These are phyloP conservation scores for Spongia lamella DNA, from an alignment of 37 sponge, comb jelly and placozoan genomes.

Conservation along the genomic window DNA sequence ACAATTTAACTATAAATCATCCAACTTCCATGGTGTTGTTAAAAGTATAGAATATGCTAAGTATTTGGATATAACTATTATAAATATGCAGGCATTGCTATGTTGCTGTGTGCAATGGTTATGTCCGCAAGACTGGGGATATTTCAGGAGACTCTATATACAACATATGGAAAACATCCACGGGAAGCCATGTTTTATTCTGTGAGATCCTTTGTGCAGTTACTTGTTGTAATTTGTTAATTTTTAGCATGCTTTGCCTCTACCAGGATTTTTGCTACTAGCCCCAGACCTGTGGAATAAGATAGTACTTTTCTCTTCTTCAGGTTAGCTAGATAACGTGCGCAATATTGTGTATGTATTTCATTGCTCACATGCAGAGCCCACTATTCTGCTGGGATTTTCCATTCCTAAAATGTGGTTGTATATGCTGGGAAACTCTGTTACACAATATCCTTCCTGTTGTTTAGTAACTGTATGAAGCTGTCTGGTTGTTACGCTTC, in stretches of 20 bases:
- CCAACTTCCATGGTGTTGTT: too few species aligned
- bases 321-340: slow-evolving; percentile 34
- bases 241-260: slow-evolving; percentile 62
- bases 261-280: slow-evolving; percentile 82
- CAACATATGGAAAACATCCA: slow-evolving; percentile 82
- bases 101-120: slow-evolving; percentile 70
- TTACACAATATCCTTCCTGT: slow-evolving; percentile 71
- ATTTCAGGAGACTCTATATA: slow-evolving; percentile 76
- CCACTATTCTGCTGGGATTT: slow-evolving; percentile 22
- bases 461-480: not conserved
- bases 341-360: not conserved
- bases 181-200: slow-evolving; percentile 92
- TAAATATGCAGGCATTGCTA: slow-evolving; percentile 71
- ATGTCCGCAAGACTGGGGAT: slow-evolving; percentile 80
- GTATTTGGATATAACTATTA: too few species aligned
- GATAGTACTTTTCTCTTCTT: slow-evolving; percentile 32
- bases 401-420: slow-evolving; percentile 74
- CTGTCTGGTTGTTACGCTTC: slow-evolving; percentile 14
- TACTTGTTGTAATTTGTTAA: not conserved
- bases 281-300: slow-evolving; percentile 52
- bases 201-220: slow-evolving; percentile 49
- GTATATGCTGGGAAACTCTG: slow-evolving; percentile 63
- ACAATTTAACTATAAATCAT: too few species aligned
- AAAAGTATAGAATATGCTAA: too few species aligned
- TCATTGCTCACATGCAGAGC: not conserved